Evolutionary conservation across 2,888 invertebrate species (phyloP), one percentile per base, ranked within the genome.

Genomic region (Sphaerophoria rueppellii): DNA sequence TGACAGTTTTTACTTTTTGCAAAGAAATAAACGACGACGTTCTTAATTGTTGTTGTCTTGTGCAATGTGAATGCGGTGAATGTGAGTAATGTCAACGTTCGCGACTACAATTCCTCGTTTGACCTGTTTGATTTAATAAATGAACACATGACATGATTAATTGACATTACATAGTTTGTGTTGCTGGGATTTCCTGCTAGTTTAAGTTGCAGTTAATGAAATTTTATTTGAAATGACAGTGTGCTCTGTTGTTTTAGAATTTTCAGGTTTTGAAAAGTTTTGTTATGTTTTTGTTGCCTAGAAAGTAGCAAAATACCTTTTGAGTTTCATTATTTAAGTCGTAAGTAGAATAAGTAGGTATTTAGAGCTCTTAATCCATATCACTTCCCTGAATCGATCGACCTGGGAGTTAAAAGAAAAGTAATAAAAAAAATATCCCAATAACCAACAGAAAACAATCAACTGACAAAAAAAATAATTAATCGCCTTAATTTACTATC

Each of bases 1-100:
- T 78, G 73, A 63, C 78, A 70, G 32, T 77, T 82, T 37, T 34
- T 61, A 46, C 63, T 40, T 58, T 24, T 32, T 48, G 61, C 69
- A 70, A 74, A 71, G 14, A 43, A 9, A 9, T 11, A 43, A 43
- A 24, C 2, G 24, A 24, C 24, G 40, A 43, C 40, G 4, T 43
- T 43, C 2, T 43, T 37, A 37, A 6, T 37, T 43, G 6, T 9
- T 24, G 14, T 2, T 71, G 60, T 55, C 43, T 16, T 9, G 14
- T 35, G 24, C 24, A 24, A 24, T 2, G 14, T 40, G 16, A 35
- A 61, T 50, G 12, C 11, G 34, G 52, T 34, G 2, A 48, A 48
- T 16, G 5, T 46, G 24, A 24, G 24, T 2, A 24, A 0, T 6
- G 4, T 40, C 7, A 40, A 4, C 3, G 11, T 32, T n/a, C n/a